A percentile compares a stretch with the other conserved stretches of the same genome.
Evolutionary conservation across 2,888 invertebrate genomes (phyloP).

Genomic region (Sinhomidia bicolor): DNA sequence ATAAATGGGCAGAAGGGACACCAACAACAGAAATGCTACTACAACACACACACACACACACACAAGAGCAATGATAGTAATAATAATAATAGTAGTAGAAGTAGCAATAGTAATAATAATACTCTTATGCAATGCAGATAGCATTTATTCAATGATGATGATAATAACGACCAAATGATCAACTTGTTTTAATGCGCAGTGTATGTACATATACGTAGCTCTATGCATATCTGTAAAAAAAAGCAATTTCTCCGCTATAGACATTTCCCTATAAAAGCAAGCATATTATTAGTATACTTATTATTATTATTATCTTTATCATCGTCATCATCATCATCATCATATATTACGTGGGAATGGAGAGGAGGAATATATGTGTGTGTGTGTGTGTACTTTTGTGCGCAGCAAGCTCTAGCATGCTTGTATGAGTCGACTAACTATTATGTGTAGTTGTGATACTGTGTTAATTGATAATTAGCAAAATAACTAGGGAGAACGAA

Average conservation of each 20-base stretch:
- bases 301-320: no score
- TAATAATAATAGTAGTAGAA: slow-evolving; percentile 13
- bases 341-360: no score
- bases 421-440: background rate
- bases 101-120: no score
- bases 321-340: no score
- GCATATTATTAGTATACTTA: no score
- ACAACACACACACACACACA: no score
- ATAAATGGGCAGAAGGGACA: background rate
- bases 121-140: slow-evolving; percentile 21
- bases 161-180: slow-evolving; percentile 67
- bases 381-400: background rate
- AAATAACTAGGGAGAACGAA: slow-evolving; percentile 57
- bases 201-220: no score
- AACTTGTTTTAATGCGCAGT: slow-evolving; percentile 38
- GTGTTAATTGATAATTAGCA: slow-evolving; percentile 75
- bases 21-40: background rate
- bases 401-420: background rate
- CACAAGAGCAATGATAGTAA: background rate
- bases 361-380: background rate
- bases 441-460: slow-evolving; percentile 54
- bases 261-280: no score
- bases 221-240: no score
- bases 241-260: no score
- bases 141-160: slow-evolving; percentile 1